Evolutionary conservation across 2,797 vertebrate genomes (phyloP), one percentile per base, ranked within the genome.

Genomic region (Australoheros facetus): DNA sequence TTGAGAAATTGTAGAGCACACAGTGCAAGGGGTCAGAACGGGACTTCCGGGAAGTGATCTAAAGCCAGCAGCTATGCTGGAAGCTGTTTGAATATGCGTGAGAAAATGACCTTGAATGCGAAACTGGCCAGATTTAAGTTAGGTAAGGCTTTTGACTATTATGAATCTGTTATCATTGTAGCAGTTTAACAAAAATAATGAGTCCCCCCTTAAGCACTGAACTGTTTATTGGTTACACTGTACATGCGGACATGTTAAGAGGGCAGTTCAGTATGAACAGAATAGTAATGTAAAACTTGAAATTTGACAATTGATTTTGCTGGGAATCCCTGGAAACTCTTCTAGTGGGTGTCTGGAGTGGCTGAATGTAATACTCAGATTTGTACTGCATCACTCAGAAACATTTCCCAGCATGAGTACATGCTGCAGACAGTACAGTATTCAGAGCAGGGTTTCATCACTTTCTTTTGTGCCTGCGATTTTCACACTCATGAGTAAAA

Each of bases 401-500:
- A 66, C 42, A 75, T 81, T 83, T 74, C 81, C 64, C 56, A 32
- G 70, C 79, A 75, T 70, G 59, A 59, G 42, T 9, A 39, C 55
- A 72, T 17, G 64, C 55, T 23, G 59, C 74, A 79, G 69, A 72
- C 51, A 57, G 78, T 26, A 28, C 30, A 51, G 69, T 72, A 72
- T 66, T 56, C 53, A 56, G 26, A 26, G 66, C 73, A 51, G 26
- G 37, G 64, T 76, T 84, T 82, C 69, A 78, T 83, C 75, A 16
- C 81, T 79, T 57, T 42, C 74, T 78, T 74, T 79, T 71, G 74
- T 81, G 81, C 42, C 37, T 30, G 55, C 6, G 30, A 82, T 57
- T 73, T 85, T 80, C 62, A 80, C 84, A 77, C 84, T 79, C n/a
- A 4, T 7, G 75, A 76, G 72, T 71, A 57, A 82, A 85, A 78